Evolutionary conservation across 2,888 invertebrate species (phyloP).

Genomic region (Cryptocephalus primarius): DNA sequence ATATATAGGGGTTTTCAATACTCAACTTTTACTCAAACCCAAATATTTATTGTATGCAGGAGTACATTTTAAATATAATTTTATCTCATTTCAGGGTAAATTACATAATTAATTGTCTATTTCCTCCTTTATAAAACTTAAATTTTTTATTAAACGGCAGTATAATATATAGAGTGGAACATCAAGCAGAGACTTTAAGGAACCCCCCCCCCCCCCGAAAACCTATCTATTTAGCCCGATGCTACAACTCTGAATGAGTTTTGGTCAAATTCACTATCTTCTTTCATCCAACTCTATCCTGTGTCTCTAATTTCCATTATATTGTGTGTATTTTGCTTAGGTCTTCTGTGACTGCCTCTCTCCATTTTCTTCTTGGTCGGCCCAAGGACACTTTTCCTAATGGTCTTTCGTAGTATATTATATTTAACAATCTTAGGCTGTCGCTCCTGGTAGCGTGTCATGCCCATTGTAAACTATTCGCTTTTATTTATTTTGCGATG

Average conservation of each 20-base stretch:
- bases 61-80: no score
- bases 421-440: neutral
- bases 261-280: neutral
- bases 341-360: neutral
- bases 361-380: neutral
- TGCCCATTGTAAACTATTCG: neutral
- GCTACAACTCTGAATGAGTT: neutral
- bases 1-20: no score
- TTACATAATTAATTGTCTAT: no score
- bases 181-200: no score
- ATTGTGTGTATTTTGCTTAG: neutral
- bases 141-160: no score
- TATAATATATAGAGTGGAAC: no score
- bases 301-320: neutral
- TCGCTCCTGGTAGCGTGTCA: constrained; percentile 1
- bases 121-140: no score
- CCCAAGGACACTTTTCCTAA: neutral
- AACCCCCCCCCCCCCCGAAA: no score
- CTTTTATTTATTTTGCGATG: neutral
- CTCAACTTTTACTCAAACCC: no score
- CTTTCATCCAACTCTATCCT: neutral
- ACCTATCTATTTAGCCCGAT: no score
- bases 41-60: no score
- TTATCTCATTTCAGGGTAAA: no score
- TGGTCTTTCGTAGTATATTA: neutral